phyloP scores from a whole-genome alignment of 1,140 invertebrate species.

The Ridgeia piscesae region DNA sequence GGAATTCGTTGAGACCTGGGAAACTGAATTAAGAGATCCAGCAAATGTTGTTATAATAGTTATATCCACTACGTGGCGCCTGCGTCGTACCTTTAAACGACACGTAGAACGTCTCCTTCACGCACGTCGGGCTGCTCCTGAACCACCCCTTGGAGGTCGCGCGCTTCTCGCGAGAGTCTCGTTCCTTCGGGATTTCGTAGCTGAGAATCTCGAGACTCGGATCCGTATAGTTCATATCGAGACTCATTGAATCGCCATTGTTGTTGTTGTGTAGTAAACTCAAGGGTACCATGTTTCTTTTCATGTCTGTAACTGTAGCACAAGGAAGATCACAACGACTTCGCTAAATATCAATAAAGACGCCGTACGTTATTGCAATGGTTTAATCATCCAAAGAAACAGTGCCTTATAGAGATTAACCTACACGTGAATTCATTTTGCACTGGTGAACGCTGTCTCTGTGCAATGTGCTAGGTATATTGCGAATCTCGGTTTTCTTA shows the following conservation, averaged over 20 bases:
- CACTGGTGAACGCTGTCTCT: too few species aligned
- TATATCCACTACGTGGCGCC: not conserved
- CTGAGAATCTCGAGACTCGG: constrained; percentile 12
- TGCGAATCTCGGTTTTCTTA: too few species aligned
- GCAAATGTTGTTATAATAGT: not conserved
- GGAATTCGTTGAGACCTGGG: too few species aligned
- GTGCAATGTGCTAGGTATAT: too few species aligned
- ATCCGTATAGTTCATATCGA: constrained; percentile 8
- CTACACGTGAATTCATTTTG: too few species aligned
- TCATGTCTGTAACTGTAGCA: not conserved
- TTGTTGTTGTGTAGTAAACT: not conserved
- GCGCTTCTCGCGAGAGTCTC: not conserved
- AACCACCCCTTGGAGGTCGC: not conserved
- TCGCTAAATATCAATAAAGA: too few species aligned
- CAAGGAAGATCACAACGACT: not conserved
- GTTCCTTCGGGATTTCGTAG: constrained; percentile 17
- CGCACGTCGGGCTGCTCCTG: not conserved
- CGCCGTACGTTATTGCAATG: too few species aligned
- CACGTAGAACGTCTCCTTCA: constrained; percentile 10
- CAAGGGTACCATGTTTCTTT: not conserved
- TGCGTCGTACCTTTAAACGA: constrained; percentile 11
- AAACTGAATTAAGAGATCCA: too few species aligned
- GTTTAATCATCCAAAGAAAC: too few species aligned
- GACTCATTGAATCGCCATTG: not conserved
- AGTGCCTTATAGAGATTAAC: too few species aligned